Conservation (phyloP, 2,888 invertebrate genomes). For the Tetropium fuscum region DNA sequence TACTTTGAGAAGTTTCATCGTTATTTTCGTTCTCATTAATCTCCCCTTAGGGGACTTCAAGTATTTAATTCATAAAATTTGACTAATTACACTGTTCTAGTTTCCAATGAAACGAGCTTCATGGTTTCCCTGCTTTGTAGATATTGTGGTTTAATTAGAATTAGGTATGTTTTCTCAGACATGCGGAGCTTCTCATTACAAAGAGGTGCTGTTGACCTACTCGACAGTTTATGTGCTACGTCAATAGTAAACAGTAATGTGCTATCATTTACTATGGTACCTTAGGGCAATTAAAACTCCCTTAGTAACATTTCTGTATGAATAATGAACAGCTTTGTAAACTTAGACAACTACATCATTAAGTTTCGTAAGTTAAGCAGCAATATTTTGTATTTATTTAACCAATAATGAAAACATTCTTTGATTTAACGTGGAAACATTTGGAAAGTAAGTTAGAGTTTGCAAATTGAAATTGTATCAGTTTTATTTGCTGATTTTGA, state of each 20-base stretch:
- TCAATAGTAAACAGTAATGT: constrained; percentile 9
- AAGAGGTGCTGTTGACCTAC: constrained; percentile 9
- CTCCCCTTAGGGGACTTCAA: no score
- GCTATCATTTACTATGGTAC: background rate
- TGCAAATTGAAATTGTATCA: no score
- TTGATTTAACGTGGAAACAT: no score
- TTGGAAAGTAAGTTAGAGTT: no score
- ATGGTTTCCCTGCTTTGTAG: constrained; percentile 17
- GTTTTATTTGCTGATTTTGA: no score
- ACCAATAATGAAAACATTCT: no score
- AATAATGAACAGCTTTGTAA: no score
- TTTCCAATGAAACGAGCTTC: background rate
- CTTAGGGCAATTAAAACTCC: background rate
- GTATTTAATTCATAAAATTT: no score
- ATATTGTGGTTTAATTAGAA: constrained; percentile 31
- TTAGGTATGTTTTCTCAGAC: constrained; percentile 10
- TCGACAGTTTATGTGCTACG: constrained; percentile 21
- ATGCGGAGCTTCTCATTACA: constrained; percentile 22
- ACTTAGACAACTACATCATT: no score
- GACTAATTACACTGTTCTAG: background rate
- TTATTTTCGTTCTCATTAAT: background rate
- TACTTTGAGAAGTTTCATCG: background rate
- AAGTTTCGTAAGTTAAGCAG: no score
- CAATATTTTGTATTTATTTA: no score
- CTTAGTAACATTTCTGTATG: no score